Evolutionary conservation across 2,888 invertebrate genomes (phyloP), one percentile per base, ranked within the genome.

Genomic region (Eutolmus rufibarbis): DNA sequence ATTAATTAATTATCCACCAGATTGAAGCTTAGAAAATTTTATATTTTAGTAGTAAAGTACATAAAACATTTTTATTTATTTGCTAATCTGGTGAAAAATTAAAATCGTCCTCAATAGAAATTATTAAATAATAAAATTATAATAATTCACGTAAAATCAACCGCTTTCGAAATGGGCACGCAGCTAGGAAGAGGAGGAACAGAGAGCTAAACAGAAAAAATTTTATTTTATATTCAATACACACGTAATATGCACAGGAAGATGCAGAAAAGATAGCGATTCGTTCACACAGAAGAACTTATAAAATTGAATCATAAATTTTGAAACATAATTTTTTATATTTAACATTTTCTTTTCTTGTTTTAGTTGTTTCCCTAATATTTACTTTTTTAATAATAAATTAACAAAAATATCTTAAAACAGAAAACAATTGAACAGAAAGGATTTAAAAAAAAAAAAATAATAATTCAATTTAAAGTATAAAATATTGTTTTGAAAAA

Each of bases 181-280:
- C 28, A 56, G 34, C 37, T 40, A 81, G 81, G 28, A 28, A 81
- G 56, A 81, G 34, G 31, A 16, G 12, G 9, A 23, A 28, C 28
- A 66, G 28, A 66, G 66, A 66, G 28, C 66, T 66, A 23, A 66
- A 43, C n/a, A 78, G 23, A 78, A 51, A 81, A 31, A 4, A 51
- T 4, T 28, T 79, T 34, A 66, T 37, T 37, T 23, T 87, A 66
- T 74, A 40, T 76, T 81, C 14, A 84, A 87, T 57, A 84, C 51
- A 77, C 78, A 46, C 40, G 16, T 74, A 66, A 19, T 16, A 51
- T 31, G 74, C 46, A 87, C 81, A 88, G 82, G 84, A 82, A 89
- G 86, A 88, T 79, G 86, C 77, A 89, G 66, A 86, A 82, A 81
- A 87, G 85, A 78, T 79, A 86, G 86, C 86, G 88, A 87, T 82